Evolutionary conservation across 2,888 invertebrate species (phyloP), one percentile per base, ranked within the genome.

Genomic region (Sarcophaga caerulescens): DNA sequence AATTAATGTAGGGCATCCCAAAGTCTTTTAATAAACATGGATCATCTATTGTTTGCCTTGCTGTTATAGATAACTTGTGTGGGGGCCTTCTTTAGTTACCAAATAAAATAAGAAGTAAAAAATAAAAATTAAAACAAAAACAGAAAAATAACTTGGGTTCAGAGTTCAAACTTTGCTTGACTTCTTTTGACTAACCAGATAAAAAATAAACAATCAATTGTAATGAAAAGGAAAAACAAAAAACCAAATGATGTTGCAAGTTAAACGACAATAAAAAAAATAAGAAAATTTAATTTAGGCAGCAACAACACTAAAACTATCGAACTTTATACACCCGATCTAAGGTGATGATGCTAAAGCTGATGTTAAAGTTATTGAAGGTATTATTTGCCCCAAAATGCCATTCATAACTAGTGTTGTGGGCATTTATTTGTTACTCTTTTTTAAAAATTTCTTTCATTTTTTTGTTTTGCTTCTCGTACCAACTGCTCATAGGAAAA

Each of bases 161-260:
- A 86, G 69, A 86, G 86, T 86, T 86, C 84, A 86, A 84, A 70
- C 81, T 77, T 77, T 73, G 85, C 77, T 86, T 86, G 85, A 84
- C 85, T 86, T 86, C 70, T 52, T 80, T 84, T 84, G 70, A 65
- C 47, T 47, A 65, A 66, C n/a, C 44, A 44, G 11, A 66, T 19
- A 66, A 19, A 66, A 66, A 25, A n/a, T 35, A 35, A 35, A 35
- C 8, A 35, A 35, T 35, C 35, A 35, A 35, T 35, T 35, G n/a
- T n/a, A n/a, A n/a, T n/a, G n/a, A n/a, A n/a, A n/a, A n/a, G 35
- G 35, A 25, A 45, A 17, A 45, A 60, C 60, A 60, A 71, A 17
- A 17, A 19, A 23, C 68, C 35, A 62, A 66, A 73, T 60, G 82
- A 73, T 83, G 60, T 84, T 74, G 84, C 78, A 75, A 84, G 68